Base-by-base conservation (phyloP, 2,113 vertebrate genomes). In the Phalacrocorax brasilianus region DNA sequence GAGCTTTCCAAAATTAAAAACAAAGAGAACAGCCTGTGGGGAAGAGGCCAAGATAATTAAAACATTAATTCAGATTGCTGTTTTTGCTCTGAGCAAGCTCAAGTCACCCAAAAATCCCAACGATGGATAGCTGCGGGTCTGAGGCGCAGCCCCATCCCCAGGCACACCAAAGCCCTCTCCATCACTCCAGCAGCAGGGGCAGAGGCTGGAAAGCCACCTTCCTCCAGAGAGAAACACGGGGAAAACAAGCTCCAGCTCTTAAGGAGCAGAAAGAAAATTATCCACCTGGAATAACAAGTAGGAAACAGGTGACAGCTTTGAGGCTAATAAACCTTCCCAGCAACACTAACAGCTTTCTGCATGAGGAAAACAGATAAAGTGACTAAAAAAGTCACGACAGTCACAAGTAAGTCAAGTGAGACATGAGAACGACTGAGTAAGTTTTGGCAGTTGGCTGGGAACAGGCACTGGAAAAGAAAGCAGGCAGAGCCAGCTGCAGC, bases 61-160 rank as follows among this genome's bases (percentile, higher is more conserved):
- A 97, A 40, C 97, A 97, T 97, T 97, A 95, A 97, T 97, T 97
- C 96, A 97, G 55, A 32, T 79, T 73, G 82, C 70, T 85, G 85
- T 75, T 91, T 95, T 89, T 44, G 70, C 93, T 95, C 42, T 2
- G 6, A 95, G 94, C 14, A 1, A 85, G 85, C 44, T 75, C 44
- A 5, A 62, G 76, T 42, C 53, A 16, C 65, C 85, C 82, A 75
- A 95, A 93, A 96, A 89, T 73, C 77, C 38, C 32, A 49, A 7
- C 15, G 22, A 33, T 65, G 84, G 89, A 86, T 6, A 50, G 38
- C 0, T 0, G 12, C 2, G 1, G 73, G 38, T 91, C 61, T 19
- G 13, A 86, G 81, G 53, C 8, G 5, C 79, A 91, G 38, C 40
- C 58, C 42, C 88, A 8, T 77, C 59, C 59, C 66, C 19, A 3